A percentile compares a stretch with the other conserved stretches of the same genome.
Conservation (phyloP, 2,888 invertebrate genomes). For the Calameuta idolon region DNA sequence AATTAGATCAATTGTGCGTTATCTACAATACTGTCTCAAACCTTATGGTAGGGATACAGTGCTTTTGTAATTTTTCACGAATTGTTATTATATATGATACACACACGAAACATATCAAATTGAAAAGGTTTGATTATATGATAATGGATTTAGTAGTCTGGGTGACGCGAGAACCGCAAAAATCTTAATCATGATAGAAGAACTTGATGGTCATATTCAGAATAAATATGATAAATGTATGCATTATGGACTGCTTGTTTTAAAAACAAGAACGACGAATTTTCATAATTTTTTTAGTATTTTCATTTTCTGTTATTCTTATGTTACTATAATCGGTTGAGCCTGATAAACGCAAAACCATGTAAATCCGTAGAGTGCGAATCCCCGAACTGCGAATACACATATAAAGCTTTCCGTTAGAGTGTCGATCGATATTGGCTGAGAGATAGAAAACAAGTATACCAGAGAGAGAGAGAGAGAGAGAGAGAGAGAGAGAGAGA, state of each 20-base stretch:
- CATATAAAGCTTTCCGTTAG: background rate
- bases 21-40: background rate
- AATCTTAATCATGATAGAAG: background rate
- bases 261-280: background rate
- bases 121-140: background rate
- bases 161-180: background rate
- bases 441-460: background rate
- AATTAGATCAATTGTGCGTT: background rate
- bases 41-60: background rate
- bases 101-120: background rate
- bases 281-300: slow-evolving; percentile 34
- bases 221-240: background rate
- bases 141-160: background rate
- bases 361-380: slow-evolving; percentile 32
- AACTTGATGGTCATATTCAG: background rate
- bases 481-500: too few relatives aligned
- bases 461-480: background rate
- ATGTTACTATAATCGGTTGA: slow-evolving; percentile 30
- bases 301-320: slow-evolving; percentile 34
- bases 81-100: background rate
- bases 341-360: slow-evolving; percentile 28
- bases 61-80: background rate
- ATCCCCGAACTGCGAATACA: slow-evolving; percentile 27
- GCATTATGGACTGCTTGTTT: background rate
- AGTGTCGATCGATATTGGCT: background rate